Base-by-base conservation (phyloP, 2,888 invertebrate genomes). In the Ctena decussata region DNA sequence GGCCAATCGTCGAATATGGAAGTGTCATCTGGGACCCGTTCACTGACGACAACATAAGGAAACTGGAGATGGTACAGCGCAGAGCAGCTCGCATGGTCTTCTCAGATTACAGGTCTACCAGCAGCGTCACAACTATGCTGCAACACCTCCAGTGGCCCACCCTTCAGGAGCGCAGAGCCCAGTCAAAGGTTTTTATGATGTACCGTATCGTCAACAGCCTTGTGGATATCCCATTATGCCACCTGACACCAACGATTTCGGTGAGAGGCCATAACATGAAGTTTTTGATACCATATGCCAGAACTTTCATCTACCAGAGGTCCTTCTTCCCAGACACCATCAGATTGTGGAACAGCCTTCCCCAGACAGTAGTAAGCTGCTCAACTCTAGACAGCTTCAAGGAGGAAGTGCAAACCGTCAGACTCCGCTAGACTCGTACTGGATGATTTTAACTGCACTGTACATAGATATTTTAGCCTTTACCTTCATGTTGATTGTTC, bases 51-150 rank as follows among this genome's bases (percentile, higher is more conserved):
- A 81, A 71, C 46, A 3, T 72, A 24, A 15, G 21, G 35, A 82
- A 73, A 60, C 73, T 82, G 72, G 77, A 82, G 65, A 82, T 71
- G 57, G 72, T 77, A 18, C 76, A 81, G 76, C 76, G 73, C n/a
- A 41, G 73, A 70, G 32, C 60, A 21, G 77, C 77, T 21, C 30
- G 73, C 21, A 73, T 82, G 65, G 46, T 82, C 39, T 81, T 71
- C 72, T 60, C 72, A 12, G 77, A 82, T 46, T 77, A 37, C 41
- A 57, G 49, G 35, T 32, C 65, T 44, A 73, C 77, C 18, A 73
- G 49, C 73, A 82, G 65, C 71, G 77, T 73, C 0, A 46, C 77
- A 30, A 8, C 71, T 37, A 46, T 78, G 65, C 44, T 77, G 24
- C 41, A 46, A 60, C 74, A 78, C n/a, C 41, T 76, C 24, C 76